phyloP scores from a whole-genome alignment of 2,888 invertebrate genomes.

The Smittia sp. region DNA sequence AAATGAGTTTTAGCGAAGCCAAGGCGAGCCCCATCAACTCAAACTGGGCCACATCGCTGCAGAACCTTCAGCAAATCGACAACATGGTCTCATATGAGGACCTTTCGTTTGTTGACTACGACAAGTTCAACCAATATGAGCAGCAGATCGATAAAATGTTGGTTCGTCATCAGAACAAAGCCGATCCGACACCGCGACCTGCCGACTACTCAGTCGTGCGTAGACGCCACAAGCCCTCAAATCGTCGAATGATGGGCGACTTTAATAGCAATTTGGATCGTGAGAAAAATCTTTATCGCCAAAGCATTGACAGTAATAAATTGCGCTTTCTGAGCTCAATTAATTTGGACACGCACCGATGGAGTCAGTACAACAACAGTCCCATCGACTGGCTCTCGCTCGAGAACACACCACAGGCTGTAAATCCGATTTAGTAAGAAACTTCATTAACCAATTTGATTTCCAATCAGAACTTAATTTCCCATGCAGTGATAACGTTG shows the following conservation, averaged over 20 bases:
- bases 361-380: conserved; percentile 41
- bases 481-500: background rate
- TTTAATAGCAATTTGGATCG: conserved; percentile 50
- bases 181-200: background rate
- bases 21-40: conserved; percentile 47
- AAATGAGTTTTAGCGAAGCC: conserved; percentile 27
- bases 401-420: conserved; percentile 29
- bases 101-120: conserved; percentile 59
- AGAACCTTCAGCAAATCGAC: conserved; percentile 58
- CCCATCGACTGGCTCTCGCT: conserved; percentile 33
- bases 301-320: conserved; percentile 52
- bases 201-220: background rate
- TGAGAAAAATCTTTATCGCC: conserved; percentile 51
- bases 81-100: conserved; percentile 59
- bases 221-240: conserved; percentile 4
- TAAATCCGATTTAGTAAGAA: conserved; percentile 35
- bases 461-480: background rate
- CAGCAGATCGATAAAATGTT: conserved; percentile 50
- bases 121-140: conserved; percentile 56
- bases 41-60: conserved; percentile 57
- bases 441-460: background rate
- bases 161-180: conserved; percentile 43
- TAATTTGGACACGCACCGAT: conserved; percentile 49
- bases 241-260: conserved; percentile 17
- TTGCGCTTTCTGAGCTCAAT: conserved; percentile 50